These are phyloP conservation scores for Chaetops frenatus DNA, from an alignment of 2,113 vertebrate genomes.

Conservation along the genomic window DNA sequence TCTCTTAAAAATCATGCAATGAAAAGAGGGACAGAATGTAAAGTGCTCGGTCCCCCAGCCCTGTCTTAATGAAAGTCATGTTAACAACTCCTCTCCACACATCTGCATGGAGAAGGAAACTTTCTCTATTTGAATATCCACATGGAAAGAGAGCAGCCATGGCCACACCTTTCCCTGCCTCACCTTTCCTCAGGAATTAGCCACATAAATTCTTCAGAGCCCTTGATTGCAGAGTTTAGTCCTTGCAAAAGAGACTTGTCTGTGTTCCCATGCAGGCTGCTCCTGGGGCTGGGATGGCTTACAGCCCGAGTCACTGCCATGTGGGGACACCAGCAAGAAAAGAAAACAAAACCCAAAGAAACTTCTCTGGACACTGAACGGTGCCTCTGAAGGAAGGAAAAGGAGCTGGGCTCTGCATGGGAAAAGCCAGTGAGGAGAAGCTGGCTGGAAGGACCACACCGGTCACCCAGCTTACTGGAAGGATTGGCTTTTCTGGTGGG, in stretches of 20 bases:
- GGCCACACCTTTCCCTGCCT: background rate
- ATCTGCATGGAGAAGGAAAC: background rate
- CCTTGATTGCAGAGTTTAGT: fast-evolving
- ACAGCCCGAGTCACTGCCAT: fast-evolving
- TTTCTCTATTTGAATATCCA: background rate
- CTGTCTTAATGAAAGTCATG: background rate
- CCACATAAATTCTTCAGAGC: background rate
- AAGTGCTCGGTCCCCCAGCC: background rate
- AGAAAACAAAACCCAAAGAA: background rate
- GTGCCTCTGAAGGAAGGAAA: background rate
- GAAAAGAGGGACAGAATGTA: background rate
- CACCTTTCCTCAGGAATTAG: background rate
- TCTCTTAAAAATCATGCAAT: background rate
- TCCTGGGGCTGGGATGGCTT: background rate
- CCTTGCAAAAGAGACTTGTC: background rate
- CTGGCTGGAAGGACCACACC: background rate
- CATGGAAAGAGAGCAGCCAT: background rate
- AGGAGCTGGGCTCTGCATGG: background rate
- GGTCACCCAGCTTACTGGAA: background rate
- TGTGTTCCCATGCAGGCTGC: background rate
- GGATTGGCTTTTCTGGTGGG: background rate
- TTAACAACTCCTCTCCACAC: background rate
- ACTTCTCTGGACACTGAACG: fast-evolving
- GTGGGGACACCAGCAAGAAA: fast-evolving
- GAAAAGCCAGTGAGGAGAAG: background rate